Evolutionary conservation across 2,113 vertebrate species (phyloP).

Genomic region (Engystomops pustulosus): DNA sequence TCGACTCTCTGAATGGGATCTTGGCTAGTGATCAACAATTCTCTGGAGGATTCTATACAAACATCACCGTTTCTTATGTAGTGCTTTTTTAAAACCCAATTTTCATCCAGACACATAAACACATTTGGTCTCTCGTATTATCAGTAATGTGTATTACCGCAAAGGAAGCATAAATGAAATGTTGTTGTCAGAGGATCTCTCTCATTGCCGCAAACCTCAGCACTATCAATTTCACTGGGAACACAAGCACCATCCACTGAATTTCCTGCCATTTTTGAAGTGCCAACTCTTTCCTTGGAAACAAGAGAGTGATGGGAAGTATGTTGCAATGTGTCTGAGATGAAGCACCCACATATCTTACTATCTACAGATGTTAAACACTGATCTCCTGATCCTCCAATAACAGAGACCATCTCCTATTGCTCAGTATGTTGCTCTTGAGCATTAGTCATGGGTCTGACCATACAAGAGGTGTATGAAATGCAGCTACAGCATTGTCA

Average conservation of each 20-base stretch:
- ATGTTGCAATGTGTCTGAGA: not conserved
- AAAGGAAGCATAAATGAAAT: conserved; percentile 45
- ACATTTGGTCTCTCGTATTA: conserved; percentile 49
- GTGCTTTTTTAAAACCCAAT: conserved; percentile 53
- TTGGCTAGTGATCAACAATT: conserved; percentile 54
- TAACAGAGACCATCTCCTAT: not conserved
- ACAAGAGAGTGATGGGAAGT: conserved; percentile 13
- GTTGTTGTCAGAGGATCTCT: conserved; percentile 34
- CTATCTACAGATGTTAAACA: not conserved
- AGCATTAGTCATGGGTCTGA: not conserved
- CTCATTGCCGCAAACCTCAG: conserved; percentile 27
- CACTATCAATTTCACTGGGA: conserved; percentile 33
- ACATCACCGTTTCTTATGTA: conserved; percentile 25
- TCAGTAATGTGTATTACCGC: conserved; percentile 52
- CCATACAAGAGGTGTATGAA: too few species aligned
- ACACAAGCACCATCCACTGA: not conserved
- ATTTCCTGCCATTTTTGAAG: not conserved
- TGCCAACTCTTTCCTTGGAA: not conserved
- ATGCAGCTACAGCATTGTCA: too few species aligned
- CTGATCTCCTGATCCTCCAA: not conserved
- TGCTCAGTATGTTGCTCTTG: not conserved
- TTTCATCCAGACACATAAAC: conserved; percentile 54
- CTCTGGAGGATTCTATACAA: conserved; percentile 48
- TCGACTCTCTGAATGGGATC: conserved; percentile 47
- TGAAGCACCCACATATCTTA: not conserved